These are phyloP conservation scores for Ciconia nigra DNA, from an alignment of 2,797 vertebrate species.

Conservation along the genomic window DNA sequence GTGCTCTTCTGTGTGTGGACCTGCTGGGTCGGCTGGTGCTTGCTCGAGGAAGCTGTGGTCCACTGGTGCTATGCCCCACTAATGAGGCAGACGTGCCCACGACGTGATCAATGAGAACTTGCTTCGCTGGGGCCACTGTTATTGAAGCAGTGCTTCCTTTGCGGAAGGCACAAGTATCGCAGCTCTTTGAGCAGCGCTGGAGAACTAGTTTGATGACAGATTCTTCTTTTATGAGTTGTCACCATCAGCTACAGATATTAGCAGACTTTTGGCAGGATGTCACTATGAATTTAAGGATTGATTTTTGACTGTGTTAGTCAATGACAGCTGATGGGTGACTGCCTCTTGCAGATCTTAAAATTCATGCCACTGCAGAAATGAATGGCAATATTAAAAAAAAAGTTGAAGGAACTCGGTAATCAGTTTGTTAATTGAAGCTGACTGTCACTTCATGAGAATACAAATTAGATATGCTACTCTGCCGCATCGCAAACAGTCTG, in stretches of 20 bases:
- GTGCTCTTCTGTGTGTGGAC: neutral
- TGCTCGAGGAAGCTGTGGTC: neutral
- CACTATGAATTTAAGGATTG: neutral
- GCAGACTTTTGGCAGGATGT: neutral
- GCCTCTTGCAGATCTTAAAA: neutral
- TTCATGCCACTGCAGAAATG: neutral
- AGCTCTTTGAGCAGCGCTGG: neutral
- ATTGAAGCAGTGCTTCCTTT: neutral
- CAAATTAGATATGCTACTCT: neutral
- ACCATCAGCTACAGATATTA: neutral
- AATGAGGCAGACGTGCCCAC: neutral
- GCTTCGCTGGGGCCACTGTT: neutral
- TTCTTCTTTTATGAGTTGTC: neutral
- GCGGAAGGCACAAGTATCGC: neutral
- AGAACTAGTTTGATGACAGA: neutral
- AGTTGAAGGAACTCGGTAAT: neutral
- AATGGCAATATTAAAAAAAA: neutral
- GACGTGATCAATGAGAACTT: neutral
- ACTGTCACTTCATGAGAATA: neutral
- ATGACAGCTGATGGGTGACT: neutral
- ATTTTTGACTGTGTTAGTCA: neutral
- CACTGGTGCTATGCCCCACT: rapidly evolving
- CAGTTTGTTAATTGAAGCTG: conserved; percentile 28
- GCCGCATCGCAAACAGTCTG: neutral
- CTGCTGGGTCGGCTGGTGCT: neutral